A percentile compares a stretch with the other conserved stretches of the same genome.
Evolutionary conservation across 2,113 vertebrate species (phyloP).

Genomic region (Rhegmatorhina hoffmannsi): DNA sequence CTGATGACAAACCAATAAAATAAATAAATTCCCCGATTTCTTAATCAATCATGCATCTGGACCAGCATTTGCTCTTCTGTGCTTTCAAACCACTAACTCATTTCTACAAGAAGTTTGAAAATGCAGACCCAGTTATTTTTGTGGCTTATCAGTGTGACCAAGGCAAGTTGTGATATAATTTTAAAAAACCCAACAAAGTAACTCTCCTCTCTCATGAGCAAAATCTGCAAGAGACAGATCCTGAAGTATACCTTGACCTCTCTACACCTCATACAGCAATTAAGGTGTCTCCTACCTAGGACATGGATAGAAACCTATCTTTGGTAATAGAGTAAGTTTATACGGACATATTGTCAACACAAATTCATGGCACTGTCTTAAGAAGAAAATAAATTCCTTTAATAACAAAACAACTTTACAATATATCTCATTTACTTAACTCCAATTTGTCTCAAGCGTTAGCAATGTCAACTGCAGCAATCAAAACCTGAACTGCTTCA

Average conservation of each 20-base stretch:
- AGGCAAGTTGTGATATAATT: not conserved
- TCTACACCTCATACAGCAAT: not conserved
- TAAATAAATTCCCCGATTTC: not conserved
- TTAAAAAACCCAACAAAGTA: not conserved
- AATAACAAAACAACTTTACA: not conserved
- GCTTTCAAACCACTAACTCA: not conserved
- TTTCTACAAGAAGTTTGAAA: not conserved
- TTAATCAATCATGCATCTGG: not conserved
- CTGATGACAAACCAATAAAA: not conserved
- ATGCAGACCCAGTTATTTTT: not conserved
- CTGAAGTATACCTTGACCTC: not conserved
- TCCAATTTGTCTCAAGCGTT: not conserved
- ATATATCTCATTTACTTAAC: not conserved
- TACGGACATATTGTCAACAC: not conserved
- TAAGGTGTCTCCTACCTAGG: not conserved
- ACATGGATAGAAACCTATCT: not conserved
- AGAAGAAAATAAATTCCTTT: too few relatives aligned
- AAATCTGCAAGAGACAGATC: not conserved
- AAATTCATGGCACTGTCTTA: not conserved
- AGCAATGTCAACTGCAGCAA: not conserved
- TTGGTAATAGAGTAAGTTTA: not conserved
- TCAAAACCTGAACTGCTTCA: not conserved
- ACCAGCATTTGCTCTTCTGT: not conserved
- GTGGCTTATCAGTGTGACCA: not conserved
- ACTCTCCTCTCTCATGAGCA: not conserved